Conservation (phyloP, 1,140 invertebrate species). For the Scylla paramamosain region DNA sequence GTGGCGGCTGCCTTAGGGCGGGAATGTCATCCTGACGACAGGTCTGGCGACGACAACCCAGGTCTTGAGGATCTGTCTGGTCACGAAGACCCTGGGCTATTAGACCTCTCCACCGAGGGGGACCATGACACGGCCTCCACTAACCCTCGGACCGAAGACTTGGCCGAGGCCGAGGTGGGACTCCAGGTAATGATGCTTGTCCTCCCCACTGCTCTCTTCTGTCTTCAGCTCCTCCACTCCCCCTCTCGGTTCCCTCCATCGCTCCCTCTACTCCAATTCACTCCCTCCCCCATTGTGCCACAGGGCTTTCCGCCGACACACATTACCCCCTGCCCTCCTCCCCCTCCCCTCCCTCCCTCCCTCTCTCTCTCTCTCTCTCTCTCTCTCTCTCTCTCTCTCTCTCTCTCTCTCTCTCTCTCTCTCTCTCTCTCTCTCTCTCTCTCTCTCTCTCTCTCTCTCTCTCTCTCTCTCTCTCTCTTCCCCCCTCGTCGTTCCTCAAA, state of each 20-base stretch:
- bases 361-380: too few species aligned
- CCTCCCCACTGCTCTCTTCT: constrained; percentile 42
- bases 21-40: constrained; percentile 52
- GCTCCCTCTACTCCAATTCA: not conserved
- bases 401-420: too few species aligned
- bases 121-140: constrained; percentile 70
- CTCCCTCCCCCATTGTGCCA: not conserved
- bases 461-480: not conserved
- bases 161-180: constrained; percentile 69
- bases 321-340: not conserved
- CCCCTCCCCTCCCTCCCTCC: not conserved
- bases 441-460: too few species aligned
- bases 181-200: constrained; percentile 67
- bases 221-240: not conserved
- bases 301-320: not conserved
- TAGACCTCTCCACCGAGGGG: constrained; percentile 67
- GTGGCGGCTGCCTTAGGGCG: constrained; percentile 67
- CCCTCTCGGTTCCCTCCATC: not conserved
- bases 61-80: constrained; percentile 42
- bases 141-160: constrained; percentile 66
- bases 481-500: not conserved
- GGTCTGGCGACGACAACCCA: constrained; percentile 55
- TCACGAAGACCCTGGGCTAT: constrained; percentile 47
- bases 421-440: too few species aligned
- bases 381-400: too few species aligned